Evolutionary conservation across 2,797 vertebrate genomes (phyloP), one percentile per base, ranked within the genome.

Genomic region (Hylomyscus alleni): DNA sequence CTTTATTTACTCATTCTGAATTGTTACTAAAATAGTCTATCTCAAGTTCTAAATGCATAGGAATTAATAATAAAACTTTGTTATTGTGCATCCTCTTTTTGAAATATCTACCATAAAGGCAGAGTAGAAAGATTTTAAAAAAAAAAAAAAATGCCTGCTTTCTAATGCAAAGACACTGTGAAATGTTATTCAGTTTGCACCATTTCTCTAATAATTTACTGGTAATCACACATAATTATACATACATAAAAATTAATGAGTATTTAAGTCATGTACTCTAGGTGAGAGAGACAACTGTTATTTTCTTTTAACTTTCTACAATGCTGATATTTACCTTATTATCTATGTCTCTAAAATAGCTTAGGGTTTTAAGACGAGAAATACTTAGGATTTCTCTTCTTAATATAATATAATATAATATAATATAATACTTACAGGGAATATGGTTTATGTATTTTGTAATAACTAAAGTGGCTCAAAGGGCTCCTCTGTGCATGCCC

Each of bases 281-380:
- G 94, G 80, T 85, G 15, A 95, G 73, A 5, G 1, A 14, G 77
- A 26, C 3, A 97, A 26, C 54, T 83, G 67, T 37, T 97, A 72
- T 86, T 90, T 78, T 78, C 34, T 65, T 95, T 97, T 40, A 3
- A 95, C 72, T 89, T 97, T 62, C 56, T 96, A 52, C 47, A 89
- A 3, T 80, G 12, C 31, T 98, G 96, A 85, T 97, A 96, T 92
- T 97, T 95, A 82, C 92, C 12, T 91, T 95, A 95, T 14, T 92
- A 31, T 91, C 95, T 96, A 90, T 92, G 37, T 94, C 93, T 93
- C 73, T 44, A 3, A 58, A 97, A 96, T 75, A 97, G 82, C 87
- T 82, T 22, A 1, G 96, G 80, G 96, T 90, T 95, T 96, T 84
- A 97, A 97, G 88, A 37, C 95, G 29, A 89, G 20, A 82, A 94